These are phyloP conservation scores for Enteromius fasciolatus DNA, from an alignment of 2,797 vertebrate genomes.

Conservation along the genomic window DNA sequence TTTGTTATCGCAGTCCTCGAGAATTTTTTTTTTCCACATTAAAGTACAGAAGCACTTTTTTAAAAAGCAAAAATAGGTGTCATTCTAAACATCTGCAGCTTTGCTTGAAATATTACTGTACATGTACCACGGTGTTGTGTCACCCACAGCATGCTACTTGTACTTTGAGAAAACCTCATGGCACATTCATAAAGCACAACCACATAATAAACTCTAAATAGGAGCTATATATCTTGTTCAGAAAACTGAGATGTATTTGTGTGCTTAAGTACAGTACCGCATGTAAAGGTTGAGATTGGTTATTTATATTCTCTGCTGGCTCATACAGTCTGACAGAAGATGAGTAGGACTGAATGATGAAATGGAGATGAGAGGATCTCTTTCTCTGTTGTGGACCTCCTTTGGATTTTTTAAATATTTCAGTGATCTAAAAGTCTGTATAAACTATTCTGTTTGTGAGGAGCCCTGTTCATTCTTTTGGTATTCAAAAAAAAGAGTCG, in stretches of 20 bases:
- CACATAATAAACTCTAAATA: background rate
- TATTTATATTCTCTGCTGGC: conserved; percentile 15
- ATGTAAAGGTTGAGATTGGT: conserved; percentile 11
- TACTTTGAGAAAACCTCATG: background rate
- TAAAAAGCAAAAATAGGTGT: background rate
- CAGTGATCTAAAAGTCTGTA: conserved; percentile 11
- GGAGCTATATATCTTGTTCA: background rate
- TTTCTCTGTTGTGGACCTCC: conserved; percentile 17
- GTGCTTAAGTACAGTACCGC: background rate
- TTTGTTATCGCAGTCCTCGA: background rate
- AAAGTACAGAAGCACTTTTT: background rate
- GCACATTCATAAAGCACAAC: background rate
- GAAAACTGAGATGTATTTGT: background rate
- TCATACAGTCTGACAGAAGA: conserved; percentile 17
- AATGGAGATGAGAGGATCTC: conserved; percentile 3
- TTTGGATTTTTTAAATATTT: conserved; percentile 15
- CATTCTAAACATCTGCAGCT: background rate
- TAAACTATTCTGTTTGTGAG: conserved; percentile 11
- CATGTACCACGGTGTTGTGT: background rate
- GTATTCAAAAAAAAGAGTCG: background rate
- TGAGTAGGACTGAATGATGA: conserved; percentile 6
- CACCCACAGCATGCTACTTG: background rate
- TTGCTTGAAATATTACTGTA: background rate
- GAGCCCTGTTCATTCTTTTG: conserved; percentile 5
- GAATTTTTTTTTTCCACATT: background rate